These are phyloP conservation scores for Lophotriccus pileatus DNA, from an alignment of 2,797 vertebrate species.

Conservation along the genomic window DNA sequence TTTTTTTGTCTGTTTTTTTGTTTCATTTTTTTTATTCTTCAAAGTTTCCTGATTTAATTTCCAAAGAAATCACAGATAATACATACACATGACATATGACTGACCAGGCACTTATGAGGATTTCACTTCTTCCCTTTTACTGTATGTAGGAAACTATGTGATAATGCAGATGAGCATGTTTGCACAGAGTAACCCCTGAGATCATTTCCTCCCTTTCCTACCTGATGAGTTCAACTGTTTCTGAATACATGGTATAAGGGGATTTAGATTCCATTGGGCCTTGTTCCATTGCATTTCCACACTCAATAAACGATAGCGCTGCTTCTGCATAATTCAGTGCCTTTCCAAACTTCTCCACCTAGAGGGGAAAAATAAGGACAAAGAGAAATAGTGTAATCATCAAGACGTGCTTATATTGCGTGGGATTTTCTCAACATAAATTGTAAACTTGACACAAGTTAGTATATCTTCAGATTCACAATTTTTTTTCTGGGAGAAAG, in stretches of 20 bases:
- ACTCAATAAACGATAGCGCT: conserved; percentile 96
- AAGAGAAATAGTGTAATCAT: conserved; percentile 13
- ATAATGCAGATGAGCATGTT: neutral
- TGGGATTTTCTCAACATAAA: neutral
- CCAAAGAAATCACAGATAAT: neutral
- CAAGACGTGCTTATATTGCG: neutral
- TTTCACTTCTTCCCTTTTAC: neutral
- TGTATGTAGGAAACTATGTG: neutral
- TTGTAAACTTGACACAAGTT: neutral
- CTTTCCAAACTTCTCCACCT: conserved; percentile 98
- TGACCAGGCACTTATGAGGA: neutral
- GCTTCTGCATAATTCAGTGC: conserved; percentile 96
- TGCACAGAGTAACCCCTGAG: neutral
- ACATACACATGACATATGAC: neutral
- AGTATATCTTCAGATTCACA: neutral
- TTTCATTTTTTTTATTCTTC: neutral
- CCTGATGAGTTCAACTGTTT: conserved; percentile 98
- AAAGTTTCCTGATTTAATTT: neutral
- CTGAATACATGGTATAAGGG: conserved; percentile 96
- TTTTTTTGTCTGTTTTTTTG: neutral
- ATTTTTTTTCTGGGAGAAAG: neutral
- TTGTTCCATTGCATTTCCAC: conserved; percentile 98
- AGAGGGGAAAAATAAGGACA: conserved; percentile 50
- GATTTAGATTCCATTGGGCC: conserved; percentile 97
- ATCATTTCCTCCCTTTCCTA: conserved; percentile 49